Evolutionary conservation across 1,140 invertebrate genomes (phyloP).

Genomic region (Aphidius gifuensis): DNA sequence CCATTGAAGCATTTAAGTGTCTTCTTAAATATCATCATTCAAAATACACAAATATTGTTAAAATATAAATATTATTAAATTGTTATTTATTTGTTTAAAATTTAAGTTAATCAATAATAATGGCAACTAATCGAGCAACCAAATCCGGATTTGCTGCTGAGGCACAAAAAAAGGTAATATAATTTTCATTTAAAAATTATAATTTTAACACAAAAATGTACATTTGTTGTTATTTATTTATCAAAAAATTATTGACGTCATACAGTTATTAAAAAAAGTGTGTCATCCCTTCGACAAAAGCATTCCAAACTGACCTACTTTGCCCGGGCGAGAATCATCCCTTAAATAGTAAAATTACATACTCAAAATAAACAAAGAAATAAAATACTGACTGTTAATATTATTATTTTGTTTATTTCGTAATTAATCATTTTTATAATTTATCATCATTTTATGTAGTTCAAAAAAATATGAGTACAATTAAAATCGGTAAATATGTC

Average conservation of each 20-base stretch:
- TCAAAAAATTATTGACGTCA: background rate
- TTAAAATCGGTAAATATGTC: too few relatives aligned
- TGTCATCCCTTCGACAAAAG: too few relatives aligned
- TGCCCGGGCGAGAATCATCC: slow-evolving; percentile 7
- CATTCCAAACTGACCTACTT: slow-evolving; percentile 23
- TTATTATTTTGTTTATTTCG: too few relatives aligned
- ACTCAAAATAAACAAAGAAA: too few relatives aligned
- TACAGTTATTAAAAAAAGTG: too few relatives aligned
- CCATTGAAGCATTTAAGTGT: slow-evolving; percentile 28
- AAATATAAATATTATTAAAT: background rate
- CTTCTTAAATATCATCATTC: background rate
- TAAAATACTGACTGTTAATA: too few relatives aligned
- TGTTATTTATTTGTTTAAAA: background rate
- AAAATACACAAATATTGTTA: background rate
- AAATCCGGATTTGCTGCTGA: slow-evolving; percentile 94
- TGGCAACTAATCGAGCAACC: slow-evolving; percentile 84
- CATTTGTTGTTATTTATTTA: background rate
- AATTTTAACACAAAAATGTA: background rate
- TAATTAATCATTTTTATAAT: too few relatives aligned
- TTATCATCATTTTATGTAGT: too few relatives aligned
- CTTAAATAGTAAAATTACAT: too few relatives aligned
- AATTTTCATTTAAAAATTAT: slow-evolving; percentile 5
- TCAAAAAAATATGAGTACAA: too few relatives aligned
- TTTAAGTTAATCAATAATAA: slow-evolving; percentile 41
- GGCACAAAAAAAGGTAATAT: slow-evolving; percentile 82